These are phyloP conservation scores for Cuniculus paca DNA, from an alignment of 2,797 vertebrate genomes.

Conservation along the genomic window DNA sequence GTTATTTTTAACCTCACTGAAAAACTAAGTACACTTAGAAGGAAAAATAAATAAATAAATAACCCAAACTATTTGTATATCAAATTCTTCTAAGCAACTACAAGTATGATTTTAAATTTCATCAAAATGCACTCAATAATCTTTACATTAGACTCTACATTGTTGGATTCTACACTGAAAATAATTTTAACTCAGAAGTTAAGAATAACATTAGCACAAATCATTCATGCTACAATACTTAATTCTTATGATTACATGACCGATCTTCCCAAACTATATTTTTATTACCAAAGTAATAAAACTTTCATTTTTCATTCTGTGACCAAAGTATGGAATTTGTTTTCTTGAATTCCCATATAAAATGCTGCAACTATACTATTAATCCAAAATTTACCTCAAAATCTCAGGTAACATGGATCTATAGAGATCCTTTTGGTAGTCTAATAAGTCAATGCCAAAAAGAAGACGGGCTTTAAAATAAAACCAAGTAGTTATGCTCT, in stretches of 20 bases:
- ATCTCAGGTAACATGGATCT: neutral
- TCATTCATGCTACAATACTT: neutral
- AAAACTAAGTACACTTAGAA: neutral
- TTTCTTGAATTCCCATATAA: constrained; percentile 13
- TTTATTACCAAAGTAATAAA: neutral
- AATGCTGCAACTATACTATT: neutral
- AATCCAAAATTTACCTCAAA: constrained; percentile 42
- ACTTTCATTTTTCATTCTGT: constrained; percentile 30
- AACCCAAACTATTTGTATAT: neutral
- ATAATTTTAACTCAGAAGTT: neutral
- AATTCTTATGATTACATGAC: neutral
- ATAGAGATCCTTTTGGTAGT: neutral
- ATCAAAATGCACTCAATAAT: constrained; percentile 18
- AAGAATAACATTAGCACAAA: neutral
- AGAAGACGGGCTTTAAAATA: neutral
- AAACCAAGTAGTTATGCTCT: neutral
- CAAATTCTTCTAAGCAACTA: neutral
- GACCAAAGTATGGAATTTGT: neutral
- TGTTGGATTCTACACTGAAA: neutral
- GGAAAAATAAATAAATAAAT: neutral
- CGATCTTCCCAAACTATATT: neutral
- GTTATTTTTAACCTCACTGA: neutral
- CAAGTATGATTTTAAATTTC: constrained; percentile 6
- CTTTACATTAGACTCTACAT: neutral
- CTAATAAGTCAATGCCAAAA: neutral